A percentile compares a stretch with the other conserved stretches of the same genome.
phyloP scores from a whole-genome alignment of 92 coral and sea anemone genomes.

The Porites divaricata region DNA sequence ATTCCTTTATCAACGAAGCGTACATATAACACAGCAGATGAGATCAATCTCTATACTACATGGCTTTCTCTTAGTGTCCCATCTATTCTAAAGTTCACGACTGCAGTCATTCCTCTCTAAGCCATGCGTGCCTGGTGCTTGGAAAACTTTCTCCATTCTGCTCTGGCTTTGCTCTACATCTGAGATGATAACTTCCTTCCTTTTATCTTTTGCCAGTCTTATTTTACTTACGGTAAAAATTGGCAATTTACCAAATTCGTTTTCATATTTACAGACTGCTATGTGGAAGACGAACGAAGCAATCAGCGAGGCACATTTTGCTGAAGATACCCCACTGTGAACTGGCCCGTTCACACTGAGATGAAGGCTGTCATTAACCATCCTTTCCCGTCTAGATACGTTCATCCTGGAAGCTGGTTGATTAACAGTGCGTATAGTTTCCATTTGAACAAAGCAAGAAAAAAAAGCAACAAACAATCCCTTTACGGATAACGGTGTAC shows the following conservation, averaged over 20 bases:
- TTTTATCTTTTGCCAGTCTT: neutral
- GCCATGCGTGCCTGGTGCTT: neutral
- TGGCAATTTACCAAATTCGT: neutral
- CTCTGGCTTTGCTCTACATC: neutral
- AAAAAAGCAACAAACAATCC: too few relatives aligned
- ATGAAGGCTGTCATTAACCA: too few relatives aligned
- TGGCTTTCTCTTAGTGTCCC: too few relatives aligned
- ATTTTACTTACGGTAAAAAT: neutral
- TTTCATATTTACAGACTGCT: conserved; percentile 6
- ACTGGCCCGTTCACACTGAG: neutral
- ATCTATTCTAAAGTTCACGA: neutral
- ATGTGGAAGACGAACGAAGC: neutral
- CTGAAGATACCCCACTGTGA: neutral
- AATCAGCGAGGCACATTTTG: neutral
- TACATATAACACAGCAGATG: too few relatives aligned
- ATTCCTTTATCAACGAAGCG: too few relatives aligned
- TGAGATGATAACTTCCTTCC: neutral
- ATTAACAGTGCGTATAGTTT: too few relatives aligned
- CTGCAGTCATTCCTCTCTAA: neutral
- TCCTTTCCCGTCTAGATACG: too few relatives aligned
- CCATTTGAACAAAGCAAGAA: too few relatives aligned
- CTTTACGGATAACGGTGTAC: too few relatives aligned
- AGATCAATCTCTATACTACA: too few relatives aligned
- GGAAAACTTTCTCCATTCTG: neutral
- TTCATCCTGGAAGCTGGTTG: too few relatives aligned